Evolutionary conservation across 1,140 invertebrate species (phyloP), one percentile per base, ranked within the genome.

Genomic region (Neodiprion fabricii): DNA sequence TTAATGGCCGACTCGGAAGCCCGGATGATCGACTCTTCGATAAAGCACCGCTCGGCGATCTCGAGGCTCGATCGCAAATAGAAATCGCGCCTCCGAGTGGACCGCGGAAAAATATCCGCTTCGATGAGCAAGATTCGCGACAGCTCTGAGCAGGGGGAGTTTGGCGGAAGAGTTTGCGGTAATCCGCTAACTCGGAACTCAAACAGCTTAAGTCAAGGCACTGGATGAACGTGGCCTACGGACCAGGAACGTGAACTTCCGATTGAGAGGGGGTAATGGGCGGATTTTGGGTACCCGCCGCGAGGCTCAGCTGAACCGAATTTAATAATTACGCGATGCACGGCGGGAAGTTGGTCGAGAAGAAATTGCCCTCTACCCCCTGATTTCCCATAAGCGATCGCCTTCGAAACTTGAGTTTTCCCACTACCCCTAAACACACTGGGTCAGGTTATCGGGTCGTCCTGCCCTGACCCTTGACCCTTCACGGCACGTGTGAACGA

Each of bases 131-230:
- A 73, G 74, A 77, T 68, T 71, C 70, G 71, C 72, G 74, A 77
- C 74, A 74, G 48, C 49, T 9, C 23, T 68, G 66, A 72, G 67
- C 40, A 66, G 49, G 69, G 72, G 77, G 78, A 78, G 79, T 76
- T 77, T 77, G 77, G 78, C 75, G 80, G 82, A 85, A 84, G 84
- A 79, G 69, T 74, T 76, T 53, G 50, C 50, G 74, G 76, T 86
- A 86, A 86, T 84, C 82, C 83, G 76, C 80, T 81, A 84, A 86
- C 81, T 86, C 82, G 82, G 82, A 86, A 86, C 80, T 86, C 83
- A 85, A 85, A 85, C 82, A 85, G 81, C 84, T 86, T 85, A 85
- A 85, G 82, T 79, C 81, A 82, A 76, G 78, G 79, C 79, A 85
- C 77, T 79, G 21, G 40, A 40, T 69, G 40, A 69, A 69, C 67